Evolutionary conservation across 1,140 invertebrate species (phyloP).

Genomic region (Drosophila subobscura): DNA sequence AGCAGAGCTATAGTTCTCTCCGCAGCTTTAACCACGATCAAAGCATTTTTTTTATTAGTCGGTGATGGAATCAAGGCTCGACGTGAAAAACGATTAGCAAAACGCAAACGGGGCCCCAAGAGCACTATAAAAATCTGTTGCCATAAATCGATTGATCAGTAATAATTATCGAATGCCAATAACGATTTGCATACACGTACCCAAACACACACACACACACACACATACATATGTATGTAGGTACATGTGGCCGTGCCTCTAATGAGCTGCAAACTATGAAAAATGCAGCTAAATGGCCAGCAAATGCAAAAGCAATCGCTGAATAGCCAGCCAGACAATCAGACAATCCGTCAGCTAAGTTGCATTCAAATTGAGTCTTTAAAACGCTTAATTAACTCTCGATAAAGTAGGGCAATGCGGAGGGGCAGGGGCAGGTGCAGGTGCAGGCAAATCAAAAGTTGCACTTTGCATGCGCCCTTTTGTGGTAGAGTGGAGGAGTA

Average conservation of each 20-base stretch:
- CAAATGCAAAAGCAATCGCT: neutral
- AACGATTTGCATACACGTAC: constrained; percentile 62
- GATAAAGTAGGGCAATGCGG: constrained; percentile 37
- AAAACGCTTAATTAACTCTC: constrained; percentile 44
- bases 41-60: neutral
- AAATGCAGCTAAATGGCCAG: constrained; percentile 28
- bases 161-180: constrained; percentile 54
- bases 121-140: constrained; percentile 32
- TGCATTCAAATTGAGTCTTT: constrained; percentile 76
- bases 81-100: neutral
- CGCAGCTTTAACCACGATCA: neutral
- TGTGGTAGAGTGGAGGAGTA: neutral
- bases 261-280: constrained; percentile 37
- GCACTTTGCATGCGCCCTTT: constrained; percentile 52
- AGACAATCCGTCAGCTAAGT: constrained; percentile 35
- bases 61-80: neutral
- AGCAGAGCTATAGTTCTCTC: neutral
- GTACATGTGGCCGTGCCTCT: neutral
- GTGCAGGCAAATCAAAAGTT: constrained; percentile 32
- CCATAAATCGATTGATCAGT: constrained; percentile 38
- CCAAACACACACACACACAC: constrained; percentile 1
- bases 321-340: constrained; percentile 4
- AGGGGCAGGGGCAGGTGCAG: too few species aligned
- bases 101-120: constrained; percentile 5
- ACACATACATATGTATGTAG: too few species aligned